phyloP scores from a whole-genome alignment of 2,888 invertebrate species.

The Metalampra italica region DNA sequence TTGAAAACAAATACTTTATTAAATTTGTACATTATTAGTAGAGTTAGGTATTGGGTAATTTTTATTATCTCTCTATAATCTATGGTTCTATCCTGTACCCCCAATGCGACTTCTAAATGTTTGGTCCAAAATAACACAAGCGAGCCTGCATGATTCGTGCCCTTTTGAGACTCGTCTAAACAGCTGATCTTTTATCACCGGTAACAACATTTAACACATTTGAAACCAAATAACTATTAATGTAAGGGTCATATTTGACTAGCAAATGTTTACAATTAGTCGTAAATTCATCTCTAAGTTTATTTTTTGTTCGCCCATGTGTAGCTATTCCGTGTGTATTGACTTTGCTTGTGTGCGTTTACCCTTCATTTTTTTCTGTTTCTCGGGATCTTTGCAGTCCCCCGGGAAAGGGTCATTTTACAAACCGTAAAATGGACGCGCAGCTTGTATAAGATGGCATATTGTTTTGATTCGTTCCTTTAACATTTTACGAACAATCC shows the following conservation, averaged over 20 bases:
- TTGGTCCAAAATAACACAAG: slow-evolving; percentile 26
- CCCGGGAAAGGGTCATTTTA: slow-evolving; percentile 38
- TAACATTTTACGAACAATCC: slow-evolving; percentile 17
- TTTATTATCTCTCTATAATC: too few species aligned
- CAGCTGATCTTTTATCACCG: slow-evolving; percentile 44
- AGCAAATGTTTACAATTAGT: slow-evolving; percentile 28
- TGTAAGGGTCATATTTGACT: slow-evolving; percentile 17
- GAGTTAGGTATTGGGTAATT: too few species aligned
- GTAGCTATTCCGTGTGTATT: slow-evolving; percentile 8
- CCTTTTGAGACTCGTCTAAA: slow-evolving; percentile 32
- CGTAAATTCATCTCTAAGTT: slow-evolving; percentile 36
- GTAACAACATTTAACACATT: slow-evolving; percentile 5
- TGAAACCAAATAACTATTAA: not conserved
- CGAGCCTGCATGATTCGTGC: slow-evolving; percentile 31
- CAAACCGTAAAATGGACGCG: slow-evolving; percentile 30
- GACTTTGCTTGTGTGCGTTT: slow-evolving; percentile 18
- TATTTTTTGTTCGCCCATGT: slow-evolving; percentile 33
- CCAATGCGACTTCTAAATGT: not conserved
- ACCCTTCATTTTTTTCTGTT: slow-evolving; percentile 19
- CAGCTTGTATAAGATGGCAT: slow-evolving; percentile 12
- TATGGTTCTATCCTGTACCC: not conserved
- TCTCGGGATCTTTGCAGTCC: slow-evolving; percentile 22
- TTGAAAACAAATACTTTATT: too few species aligned
- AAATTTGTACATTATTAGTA: too few species aligned
- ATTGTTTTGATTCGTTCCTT: slow-evolving; percentile 33